Base-by-base conservation (phyloP, 2,888 invertebrate genomes). In the Melanchra persicariae region DNA sequence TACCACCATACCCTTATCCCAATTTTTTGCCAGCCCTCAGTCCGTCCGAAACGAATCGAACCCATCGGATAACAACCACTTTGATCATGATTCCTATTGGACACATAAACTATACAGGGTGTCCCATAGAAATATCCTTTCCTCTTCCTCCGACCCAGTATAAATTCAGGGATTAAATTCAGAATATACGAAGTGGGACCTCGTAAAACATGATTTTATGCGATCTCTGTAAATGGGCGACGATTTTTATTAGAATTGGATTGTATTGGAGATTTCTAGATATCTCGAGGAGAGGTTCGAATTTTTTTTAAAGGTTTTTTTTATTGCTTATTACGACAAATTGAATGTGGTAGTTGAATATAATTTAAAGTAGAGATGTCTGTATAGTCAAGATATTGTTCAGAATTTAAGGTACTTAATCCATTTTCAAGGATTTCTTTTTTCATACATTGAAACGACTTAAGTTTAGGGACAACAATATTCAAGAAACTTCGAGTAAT, bases 141-240 rank as follows among this genome's bases (percentile, higher is more conserved):
- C 57, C 57, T 57, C n/a, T 37, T 57, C 34, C 37, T 22, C 57
- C 37, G 51, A 64, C 59, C 71, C 74, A 19, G 64, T 68, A 73
- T 77, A 72, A 81, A 75, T 81, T 80, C 66, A 62, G 67, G 74
- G 70, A 84, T 82, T 84, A 75, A 84, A 87, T 85, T 87, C 82
- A 65, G 81, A 83, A 87, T 84, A 84, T 85, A 82, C 87, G 82
- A 87, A 82, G 80, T 79, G 84, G 86, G 81, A 81, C 82, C 77
- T 89, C 90, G 87, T 90, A 90, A 90, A 89, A 88, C 85, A 88
- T 87, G 87, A 88, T 87, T 91, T 90, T 89, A 89, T 89, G 83
- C 77, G 80, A 69, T 82, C 75, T 63, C 84, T 75, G 68, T 83
- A 84, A 82, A 84, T 84, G 82, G 63, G 62, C 62, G 81, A 67